Base-by-base conservation (phyloP, 2,888 invertebrate genomes). In the Aphidius colemani region DNA sequence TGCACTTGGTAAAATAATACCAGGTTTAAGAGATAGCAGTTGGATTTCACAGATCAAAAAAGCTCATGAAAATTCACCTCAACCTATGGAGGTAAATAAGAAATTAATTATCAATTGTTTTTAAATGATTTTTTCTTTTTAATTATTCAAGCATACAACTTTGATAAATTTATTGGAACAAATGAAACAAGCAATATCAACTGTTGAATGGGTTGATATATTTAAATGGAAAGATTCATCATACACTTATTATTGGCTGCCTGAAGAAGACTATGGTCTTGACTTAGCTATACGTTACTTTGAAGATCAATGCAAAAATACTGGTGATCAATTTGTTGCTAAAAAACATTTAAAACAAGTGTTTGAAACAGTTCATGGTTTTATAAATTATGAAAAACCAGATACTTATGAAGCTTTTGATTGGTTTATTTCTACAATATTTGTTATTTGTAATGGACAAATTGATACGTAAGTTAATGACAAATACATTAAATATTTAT, bases 391-490 rank as follows among this genome's bases (percentile, higher is more conserved):
- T 39, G 67, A 73, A 6, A 77, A 74, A 62, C 66, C 73, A 45
- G 64, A 63, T 3, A 68, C 71, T 55, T 82, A 76, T 59, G 70
- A 77, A 46, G 74, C 76, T 11, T 82, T 81, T 61, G 81, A 82
- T 61, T 82, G 82, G 82, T 82, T 82, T 64, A 66, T 81, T 13
- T 72, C 78, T 9, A 79, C 79, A n/a, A 67, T 81, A 4, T 81
- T 81, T 57, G 69, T 81, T 30, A 72, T 80, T 49, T 81, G 82
- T 58, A 65, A 72, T 61, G 80, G 80, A 48, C 65, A 78, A 56
- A 39, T 80, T 8, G 71, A 76, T 6, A 77, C 70, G 82, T 81
- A 69, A 64, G 74, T 70, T 56, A 13, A 43, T 58, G n/a, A 30
- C 48, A 40, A 56, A 58, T 48, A 49, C 30, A 2, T 30, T 5